Evolutionary conservation across 2,797 vertebrate genomes (phyloP), one percentile per base, ranked within the genome.

Genomic region (Alca torda): DNA sequence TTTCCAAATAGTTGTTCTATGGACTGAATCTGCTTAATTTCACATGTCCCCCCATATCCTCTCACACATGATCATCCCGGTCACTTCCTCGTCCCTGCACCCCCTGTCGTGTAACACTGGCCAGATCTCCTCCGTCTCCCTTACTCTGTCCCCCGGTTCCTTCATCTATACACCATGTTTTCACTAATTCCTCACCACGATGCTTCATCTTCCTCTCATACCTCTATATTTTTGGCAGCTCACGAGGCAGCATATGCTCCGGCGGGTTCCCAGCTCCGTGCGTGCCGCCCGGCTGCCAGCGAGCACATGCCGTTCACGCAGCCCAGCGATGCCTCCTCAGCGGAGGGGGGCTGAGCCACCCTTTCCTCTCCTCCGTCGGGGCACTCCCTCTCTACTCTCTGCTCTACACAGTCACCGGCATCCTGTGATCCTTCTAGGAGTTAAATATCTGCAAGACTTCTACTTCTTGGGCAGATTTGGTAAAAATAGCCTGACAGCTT

Each of bases 151-250:
- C 45, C 53, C 24, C 6, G 1, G 30, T 69, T 93, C 61, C 26
- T 69, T 70, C 67, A 70, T 41, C 76, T 86, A 30, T 53, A 33
- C 33, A 53, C 28, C 9, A 5, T n/a, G 31, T 87, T 85, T 93
- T 72, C 68, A 43, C 45, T 64, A 59, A 72, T 78, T 92, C 73
- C 61, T 91, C 35, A 19, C 53, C 37, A 72, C 9, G 5, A 15
- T 64, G 68, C 89, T 91, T 89, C 84, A 59, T 86, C 73, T 88
- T 80, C 46, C 50, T 86, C 69, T 88, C 33, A 28, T 23, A 37
- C 48, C 68, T 83, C 45, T 72, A 2, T 61, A 50, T 80, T 87
- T 92, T 76, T 91, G 95, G 91, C 96, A 94, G 89, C 50, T 88
- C 18, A 13, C 46, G 57, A 91, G 50, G 59, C 60, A 90, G 5